Evolutionary conservation across 1,140 invertebrate genomes (phyloP).

Genomic region (Popillia japonica): DNA sequence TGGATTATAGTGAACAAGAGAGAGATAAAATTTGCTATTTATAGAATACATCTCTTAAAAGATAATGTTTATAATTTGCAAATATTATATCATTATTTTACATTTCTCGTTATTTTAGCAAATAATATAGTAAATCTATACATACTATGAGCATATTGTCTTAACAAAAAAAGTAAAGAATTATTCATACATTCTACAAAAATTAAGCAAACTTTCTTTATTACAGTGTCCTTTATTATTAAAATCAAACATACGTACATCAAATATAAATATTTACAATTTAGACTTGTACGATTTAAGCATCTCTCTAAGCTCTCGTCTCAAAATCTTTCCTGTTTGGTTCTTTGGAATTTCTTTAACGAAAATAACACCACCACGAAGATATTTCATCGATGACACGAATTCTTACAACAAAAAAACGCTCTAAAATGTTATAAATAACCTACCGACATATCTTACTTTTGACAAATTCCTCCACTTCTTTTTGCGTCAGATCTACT

Average conservation of each 20-base stretch:
- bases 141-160: too few relatives aligned
- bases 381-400: constrained; percentile 66
- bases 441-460: not conserved
- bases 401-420: constrained; percentile 51
- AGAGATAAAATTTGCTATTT: not conserved
- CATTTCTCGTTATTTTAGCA: too few relatives aligned
- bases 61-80: too few relatives aligned
- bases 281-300: not conserved
- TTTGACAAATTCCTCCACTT: not conserved
- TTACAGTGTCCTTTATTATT: not conserved
- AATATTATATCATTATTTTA: too few relatives aligned
- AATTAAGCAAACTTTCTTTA: too few relatives aligned
- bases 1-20: not conserved
- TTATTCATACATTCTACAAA: too few relatives aligned
- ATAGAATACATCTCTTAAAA: not conserved
- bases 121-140: too few relatives aligned
- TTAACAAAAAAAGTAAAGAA: too few relatives aligned
- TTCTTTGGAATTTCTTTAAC: constrained; percentile 70
- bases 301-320: constrained; percentile 53
- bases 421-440: not conserved
- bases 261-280: not conserved
- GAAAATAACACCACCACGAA: constrained; percentile 73
- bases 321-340: constrained; percentile 56
- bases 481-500: constrained; percentile 16
- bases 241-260: not conserved